These are phyloP conservation scores for Syrrhaptes paradoxus DNA, from an alignment of 2,113 vertebrate genomes.

Conservation along the genomic window DNA sequence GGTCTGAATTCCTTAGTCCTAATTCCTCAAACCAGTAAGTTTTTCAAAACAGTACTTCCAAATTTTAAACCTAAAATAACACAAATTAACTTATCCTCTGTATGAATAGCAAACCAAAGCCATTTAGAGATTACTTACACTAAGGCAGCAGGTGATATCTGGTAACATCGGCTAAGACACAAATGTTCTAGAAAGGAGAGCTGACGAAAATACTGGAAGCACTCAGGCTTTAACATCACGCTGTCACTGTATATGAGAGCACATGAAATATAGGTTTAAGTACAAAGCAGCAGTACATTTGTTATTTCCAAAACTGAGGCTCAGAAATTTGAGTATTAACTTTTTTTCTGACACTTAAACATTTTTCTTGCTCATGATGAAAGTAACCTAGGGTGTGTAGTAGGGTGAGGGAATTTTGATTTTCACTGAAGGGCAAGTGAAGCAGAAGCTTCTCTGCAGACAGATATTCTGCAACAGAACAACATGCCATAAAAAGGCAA, in stretches of 20 bases:
- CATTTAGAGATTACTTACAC: conserved; percentile 70
- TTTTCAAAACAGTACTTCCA: neutral
- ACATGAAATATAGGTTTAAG: neutral
- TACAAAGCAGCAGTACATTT: neutral
- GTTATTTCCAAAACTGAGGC: neutral
- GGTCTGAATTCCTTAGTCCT: neutral
- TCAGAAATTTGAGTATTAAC: neutral
- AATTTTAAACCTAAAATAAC: neutral
- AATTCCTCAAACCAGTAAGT: neutral
- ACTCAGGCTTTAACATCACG: conserved; percentile 84
- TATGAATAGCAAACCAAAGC: neutral
- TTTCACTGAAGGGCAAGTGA: no score
- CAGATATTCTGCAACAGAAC: no score
- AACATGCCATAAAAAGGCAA: neutral
- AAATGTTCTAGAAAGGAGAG: conserved; percentile 83
- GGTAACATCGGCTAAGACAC: conserved; percentile 92
- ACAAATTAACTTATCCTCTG: neutral
- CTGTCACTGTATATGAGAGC: conserved; percentile 83
- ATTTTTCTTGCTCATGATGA: no score
- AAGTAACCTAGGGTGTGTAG: no score
- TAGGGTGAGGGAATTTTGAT: no score
- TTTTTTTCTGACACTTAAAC: neutral
- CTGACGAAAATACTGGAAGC: conserved; percentile 81
- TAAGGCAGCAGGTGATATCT: conserved; percentile 87
- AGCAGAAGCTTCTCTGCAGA: no score